Evolutionary conservation across 1,140 invertebrate genomes (phyloP).

Genomic region (Sarcophaga peregrina): DNA sequence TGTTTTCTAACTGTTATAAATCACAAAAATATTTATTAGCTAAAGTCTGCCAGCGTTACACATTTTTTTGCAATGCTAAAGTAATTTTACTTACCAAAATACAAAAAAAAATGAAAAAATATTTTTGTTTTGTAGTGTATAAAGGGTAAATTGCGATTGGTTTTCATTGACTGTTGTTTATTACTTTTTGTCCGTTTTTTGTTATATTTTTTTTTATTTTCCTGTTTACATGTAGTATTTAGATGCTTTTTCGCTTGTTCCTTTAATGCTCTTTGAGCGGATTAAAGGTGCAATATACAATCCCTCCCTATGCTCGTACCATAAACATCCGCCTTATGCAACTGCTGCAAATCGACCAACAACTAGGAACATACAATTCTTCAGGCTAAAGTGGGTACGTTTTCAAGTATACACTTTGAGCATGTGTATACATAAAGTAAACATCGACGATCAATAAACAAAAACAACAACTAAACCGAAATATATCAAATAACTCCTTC

Average conservation of each 20-base stretch:
- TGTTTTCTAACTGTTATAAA: no score
- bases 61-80: no score
- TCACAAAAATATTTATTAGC: no score
- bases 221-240: background rate
- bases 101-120: no score
- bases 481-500: conserved; percentile 20
- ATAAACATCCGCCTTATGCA: conserved; percentile 63
- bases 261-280: conserved; percentile 11
- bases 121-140: no score
- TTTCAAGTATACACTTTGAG: background rate
- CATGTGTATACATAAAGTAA: conserved; percentile 45
- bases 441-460: conserved; percentile 30
- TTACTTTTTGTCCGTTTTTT: no score
- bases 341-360: conserved; percentile 44
- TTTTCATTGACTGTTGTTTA: no score
- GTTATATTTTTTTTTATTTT: no score
- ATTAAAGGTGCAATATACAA: conserved; percentile 37
- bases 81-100: no score
- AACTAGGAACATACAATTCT: conserved; percentile 35
- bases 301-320: conserved; percentile 47
- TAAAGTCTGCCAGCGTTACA: no score
- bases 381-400: conserved; percentile 15
- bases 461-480: background rate
- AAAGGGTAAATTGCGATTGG: no score
- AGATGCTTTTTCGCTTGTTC: background rate